These are phyloP conservation scores for Eufriesea mexicana DNA, from an alignment of 1,140 invertebrate species.

Conservation along the genomic window DNA sequence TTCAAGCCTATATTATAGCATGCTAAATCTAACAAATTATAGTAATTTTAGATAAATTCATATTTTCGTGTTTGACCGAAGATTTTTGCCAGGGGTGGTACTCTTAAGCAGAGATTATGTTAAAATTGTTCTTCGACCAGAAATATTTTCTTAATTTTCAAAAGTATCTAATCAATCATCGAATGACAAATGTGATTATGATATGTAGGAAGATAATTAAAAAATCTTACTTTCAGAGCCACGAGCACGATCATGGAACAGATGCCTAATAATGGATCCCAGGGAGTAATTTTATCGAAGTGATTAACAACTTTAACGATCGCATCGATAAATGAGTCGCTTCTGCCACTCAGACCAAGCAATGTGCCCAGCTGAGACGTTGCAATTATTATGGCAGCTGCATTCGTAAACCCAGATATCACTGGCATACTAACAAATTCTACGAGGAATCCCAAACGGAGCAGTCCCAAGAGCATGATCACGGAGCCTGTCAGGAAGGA, in stretches of 20 bases:
- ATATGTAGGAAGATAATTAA: no score
- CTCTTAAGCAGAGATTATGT: no score
- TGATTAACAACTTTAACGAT: slow-evolving; percentile 78
- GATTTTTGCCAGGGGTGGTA: no score
- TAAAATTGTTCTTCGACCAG: no score
- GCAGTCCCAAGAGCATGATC: slow-evolving; percentile 84
- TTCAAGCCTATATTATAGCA: no score
- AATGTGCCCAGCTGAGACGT: slow-evolving; percentile 85
- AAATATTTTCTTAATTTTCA: no score
- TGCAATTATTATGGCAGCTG: slow-evolving; percentile 87
- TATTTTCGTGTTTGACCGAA: no score
- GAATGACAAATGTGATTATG: no score
- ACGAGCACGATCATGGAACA: slow-evolving; percentile 78
- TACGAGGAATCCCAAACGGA: slow-evolving; percentile 84
- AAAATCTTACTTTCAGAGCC: slow-evolving; percentile 70
- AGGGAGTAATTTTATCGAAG: slow-evolving; percentile 70
- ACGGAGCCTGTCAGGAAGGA: slow-evolving; percentile 85
- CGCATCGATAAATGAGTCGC: slow-evolving; percentile 79
- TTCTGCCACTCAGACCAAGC: slow-evolving; percentile 81
- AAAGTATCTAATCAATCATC: no score
- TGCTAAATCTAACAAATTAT: no score
- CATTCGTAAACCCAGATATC: slow-evolving; percentile 87
- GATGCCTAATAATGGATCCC: slow-evolving; percentile 81
- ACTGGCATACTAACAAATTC: slow-evolving; percentile 86
- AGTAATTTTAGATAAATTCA: no score